These are phyloP conservation scores for Scarus forsteni DNA, from an alignment of 2,797 vertebrate genomes.

Conservation along the genomic window DNA sequence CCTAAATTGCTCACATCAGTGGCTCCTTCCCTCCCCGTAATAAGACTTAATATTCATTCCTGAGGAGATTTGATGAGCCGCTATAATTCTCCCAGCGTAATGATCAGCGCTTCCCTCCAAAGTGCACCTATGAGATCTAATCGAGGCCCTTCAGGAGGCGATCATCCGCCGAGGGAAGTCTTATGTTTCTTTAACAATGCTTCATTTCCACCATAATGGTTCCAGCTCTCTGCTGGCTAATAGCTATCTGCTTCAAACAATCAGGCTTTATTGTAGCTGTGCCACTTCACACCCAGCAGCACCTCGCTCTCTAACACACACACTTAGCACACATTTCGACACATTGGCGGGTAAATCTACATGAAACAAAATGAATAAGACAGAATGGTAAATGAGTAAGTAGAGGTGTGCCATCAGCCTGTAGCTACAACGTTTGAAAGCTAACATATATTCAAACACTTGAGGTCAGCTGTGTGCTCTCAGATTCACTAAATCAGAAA, in stretches of 20 bases:
- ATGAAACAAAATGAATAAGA: conserved; percentile 25
- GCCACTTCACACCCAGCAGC: conserved; percentile 31
- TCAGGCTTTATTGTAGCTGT: conserved; percentile 66
- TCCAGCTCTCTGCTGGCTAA: conserved; percentile 65
- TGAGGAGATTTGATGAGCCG: conserved; percentile 73
- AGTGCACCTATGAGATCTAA: conserved; percentile 80
- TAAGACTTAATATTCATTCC: conserved; percentile 73
- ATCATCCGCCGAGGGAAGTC: conserved; percentile 68
- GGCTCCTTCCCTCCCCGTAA: conserved; percentile 58
- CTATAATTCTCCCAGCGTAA: conserved; percentile 69
- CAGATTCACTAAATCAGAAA: conserved; percentile 1
- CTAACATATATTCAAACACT: neutral
- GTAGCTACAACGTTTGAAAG: conserved; percentile 17
- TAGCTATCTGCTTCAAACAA: conserved; percentile 79
- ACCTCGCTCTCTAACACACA: conserved; percentile 2
- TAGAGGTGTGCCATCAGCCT: conserved; percentile 22
- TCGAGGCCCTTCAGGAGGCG: conserved; percentile 75
- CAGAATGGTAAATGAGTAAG: conserved; percentile 28
- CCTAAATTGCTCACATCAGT: conserved; percentile 72
- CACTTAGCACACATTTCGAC: conserved; percentile 6
- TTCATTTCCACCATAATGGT: conserved; percentile 81
- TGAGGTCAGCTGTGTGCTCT: neutral
- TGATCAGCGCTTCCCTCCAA: conserved; percentile 66
- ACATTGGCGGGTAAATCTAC: conserved; percentile 17
- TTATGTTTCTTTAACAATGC: conserved; percentile 80